These are phyloP conservation scores for Platerodrilus igneus DNA, from an alignment of 2,888 invertebrate species.

Conservation along the genomic window DNA sequence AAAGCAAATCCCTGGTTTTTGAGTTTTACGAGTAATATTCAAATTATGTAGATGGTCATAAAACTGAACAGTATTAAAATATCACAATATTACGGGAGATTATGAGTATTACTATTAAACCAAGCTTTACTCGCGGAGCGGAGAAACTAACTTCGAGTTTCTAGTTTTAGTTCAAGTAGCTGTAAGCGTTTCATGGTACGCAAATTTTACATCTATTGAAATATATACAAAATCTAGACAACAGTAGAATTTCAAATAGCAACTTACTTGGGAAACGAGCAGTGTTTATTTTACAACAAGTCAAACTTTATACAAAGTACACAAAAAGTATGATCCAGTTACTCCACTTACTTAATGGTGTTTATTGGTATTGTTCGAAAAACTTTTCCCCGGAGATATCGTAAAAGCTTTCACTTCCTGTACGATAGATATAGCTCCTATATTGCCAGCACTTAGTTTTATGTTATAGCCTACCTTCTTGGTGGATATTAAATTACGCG, in stretches of 20 bases:
- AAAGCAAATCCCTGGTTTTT: no score
- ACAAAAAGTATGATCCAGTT: no score
- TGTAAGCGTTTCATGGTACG: constrained; percentile 15
- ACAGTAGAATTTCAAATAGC: constrained; percentile 18
- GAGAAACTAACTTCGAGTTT: constrained; percentile 18
- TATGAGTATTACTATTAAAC: no score
- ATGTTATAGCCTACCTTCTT: constrained; percentile 19
- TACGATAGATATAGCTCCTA: constrained; percentile 32
- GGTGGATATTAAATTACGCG: constrained; percentile 12
- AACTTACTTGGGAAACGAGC: no score
- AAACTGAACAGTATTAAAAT: no score
- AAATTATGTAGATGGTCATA: no score
- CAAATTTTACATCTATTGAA: no score
- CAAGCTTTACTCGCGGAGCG: no score
- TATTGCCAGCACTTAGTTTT: constrained; percentile 34
- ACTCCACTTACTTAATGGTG: constrained; percentile 37
- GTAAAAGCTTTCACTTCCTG: constrained; percentile 35
- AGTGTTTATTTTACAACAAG: no score
- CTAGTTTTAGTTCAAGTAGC: constrained; percentile 18
- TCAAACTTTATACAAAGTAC: no score
- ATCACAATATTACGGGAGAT: no score
- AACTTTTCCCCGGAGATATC: constrained; percentile 28
- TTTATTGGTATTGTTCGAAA: constrained; percentile 34
- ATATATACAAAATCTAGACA: constrained; percentile 18
- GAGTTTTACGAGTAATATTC: no score